A percentile compares a stretch with the other conserved stretches of the same genome.
These are phyloP conservation scores for Euura lappo DNA, from an alignment of 1,140 invertebrate genomes.

Conservation along the genomic window DNA sequence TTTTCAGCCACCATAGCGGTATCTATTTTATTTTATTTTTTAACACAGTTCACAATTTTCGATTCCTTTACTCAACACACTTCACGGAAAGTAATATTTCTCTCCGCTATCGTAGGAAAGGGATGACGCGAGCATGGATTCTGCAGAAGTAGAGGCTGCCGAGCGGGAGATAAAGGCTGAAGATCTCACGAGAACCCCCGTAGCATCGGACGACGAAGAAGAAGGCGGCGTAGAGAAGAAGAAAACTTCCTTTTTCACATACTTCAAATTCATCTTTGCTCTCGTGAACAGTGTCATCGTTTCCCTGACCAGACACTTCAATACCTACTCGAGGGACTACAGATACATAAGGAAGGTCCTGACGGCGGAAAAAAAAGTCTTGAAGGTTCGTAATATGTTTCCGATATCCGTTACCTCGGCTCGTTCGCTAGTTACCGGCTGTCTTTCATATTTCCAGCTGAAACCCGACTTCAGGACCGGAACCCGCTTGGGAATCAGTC, in stretches of 20 bases:
- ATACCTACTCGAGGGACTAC: constrained; percentile 90
- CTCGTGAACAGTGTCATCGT: constrained; percentile 85
- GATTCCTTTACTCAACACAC: too few relatives aligned
- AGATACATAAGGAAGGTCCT: constrained; percentile 86
- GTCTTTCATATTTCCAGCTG: constrained; percentile 60
- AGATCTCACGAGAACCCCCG: constrained; percentile 34
- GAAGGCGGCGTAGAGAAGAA: constrained; percentile 43
- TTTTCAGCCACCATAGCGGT: constrained; percentile 10
- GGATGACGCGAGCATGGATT: constrained; percentile 39
- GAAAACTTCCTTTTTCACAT: constrained; percentile 50
- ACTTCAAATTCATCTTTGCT: constrained; percentile 68
- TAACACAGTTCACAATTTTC: neutral
- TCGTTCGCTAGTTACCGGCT: constrained; percentile 12
- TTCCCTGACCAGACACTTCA: constrained; percentile 85
- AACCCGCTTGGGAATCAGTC: constrained; percentile 68
- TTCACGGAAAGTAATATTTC: too few relatives aligned
- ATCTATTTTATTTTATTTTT: neutral
- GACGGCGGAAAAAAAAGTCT: constrained; percentile 77
- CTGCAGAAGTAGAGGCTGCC: constrained; percentile 39
- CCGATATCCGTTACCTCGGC: neutral
- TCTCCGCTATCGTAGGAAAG: constrained; percentile 23
- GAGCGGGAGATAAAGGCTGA: constrained; percentile 31
- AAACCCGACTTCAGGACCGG: constrained; percentile 74
- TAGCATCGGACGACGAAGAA: constrained; percentile 23
- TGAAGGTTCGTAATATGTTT: constrained; percentile 71